These are phyloP conservation scores for Trachelipus rathkii DNA, from an alignment of 1,140 invertebrate species.

Conservation along the genomic window DNA sequence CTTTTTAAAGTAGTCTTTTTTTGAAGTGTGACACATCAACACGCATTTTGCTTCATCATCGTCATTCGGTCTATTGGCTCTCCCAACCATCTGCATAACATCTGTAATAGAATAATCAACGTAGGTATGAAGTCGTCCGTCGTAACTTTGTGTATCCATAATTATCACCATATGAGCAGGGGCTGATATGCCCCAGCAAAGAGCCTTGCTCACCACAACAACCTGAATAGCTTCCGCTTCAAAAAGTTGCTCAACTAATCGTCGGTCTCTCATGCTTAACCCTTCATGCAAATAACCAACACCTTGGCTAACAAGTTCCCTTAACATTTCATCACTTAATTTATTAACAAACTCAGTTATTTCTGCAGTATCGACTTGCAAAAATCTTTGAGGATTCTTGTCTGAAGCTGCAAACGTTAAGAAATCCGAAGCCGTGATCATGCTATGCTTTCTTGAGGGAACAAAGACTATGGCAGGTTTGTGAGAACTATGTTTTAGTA, in stretches of 20 bases:
- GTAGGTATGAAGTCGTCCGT: slow-evolving; percentile 85
- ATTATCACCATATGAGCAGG: slow-evolving; percentile 88
- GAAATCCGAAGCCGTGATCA: slow-evolving; percentile 90
- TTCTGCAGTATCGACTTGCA: slow-evolving; percentile 79
- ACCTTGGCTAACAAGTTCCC: slow-evolving; percentile 61
- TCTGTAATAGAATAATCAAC: slow-evolving; percentile 98
- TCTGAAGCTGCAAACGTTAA: slow-evolving; percentile 89
- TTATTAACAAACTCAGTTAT: slow-evolving; percentile 81
- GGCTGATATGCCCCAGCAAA: slow-evolving; percentile 88
- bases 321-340: slow-evolving; percentile 69
- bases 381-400: slow-evolving; percentile 74
- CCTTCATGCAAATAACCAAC: slow-evolving; percentile 98
- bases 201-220: slow-evolving; percentile 79
- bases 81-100: slow-evolving; percentile 94
- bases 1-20: slow-evolving; percentile 99
- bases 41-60: slow-evolving; percentile 96
- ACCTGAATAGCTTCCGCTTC: slow-evolving; percentile 90
- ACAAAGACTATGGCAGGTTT: slow-evolving; percentile 96
- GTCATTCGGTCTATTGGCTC: slow-evolving; percentile 79
- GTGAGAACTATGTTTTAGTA: slow-evolving; percentile 77
- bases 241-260: slow-evolving; percentile 88
- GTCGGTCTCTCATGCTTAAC: slow-evolving; percentile 71
- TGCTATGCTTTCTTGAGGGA: slow-evolving; percentile 85
- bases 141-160: slow-evolving; percentile 96
- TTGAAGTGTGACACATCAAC: slow-evolving; percentile 92